phyloP scores from a whole-genome alignment of 2,888 invertebrate species.

The Euplagia quadripunctaria region DNA sequence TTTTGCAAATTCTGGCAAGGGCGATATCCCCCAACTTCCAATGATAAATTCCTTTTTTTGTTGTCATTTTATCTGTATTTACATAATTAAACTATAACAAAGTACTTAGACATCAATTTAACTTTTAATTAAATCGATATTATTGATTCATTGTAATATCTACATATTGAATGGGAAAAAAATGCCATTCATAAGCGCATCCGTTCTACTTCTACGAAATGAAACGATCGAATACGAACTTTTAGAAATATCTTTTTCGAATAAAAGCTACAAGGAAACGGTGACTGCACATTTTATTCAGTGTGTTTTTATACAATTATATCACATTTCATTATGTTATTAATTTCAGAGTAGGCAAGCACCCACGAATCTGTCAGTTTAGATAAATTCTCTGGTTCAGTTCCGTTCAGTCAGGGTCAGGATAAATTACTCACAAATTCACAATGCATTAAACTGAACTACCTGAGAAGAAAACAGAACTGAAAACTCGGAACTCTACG shows the following conservation, averaged over 20 bases:
- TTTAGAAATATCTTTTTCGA: not conserved
- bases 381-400: not conserved
- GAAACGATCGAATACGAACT: not conserved
- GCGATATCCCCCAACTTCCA: conserved; percentile 82
- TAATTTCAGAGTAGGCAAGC: not conserved
- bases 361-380: not conserved
- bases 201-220: not conserved
- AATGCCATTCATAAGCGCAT: not conserved
- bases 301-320: not conserved
- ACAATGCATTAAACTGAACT: no score
- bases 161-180: not conserved
- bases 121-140: not conserved
- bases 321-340: not conserved
- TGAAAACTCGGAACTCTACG: no score
- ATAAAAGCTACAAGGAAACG: not conserved
- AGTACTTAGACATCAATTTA: not conserved
- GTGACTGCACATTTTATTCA: not conserved
- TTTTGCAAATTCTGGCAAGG: conserved; percentile 74
- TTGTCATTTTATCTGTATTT: conserved; percentile 35
- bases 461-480: no score
- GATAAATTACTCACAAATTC: no score
- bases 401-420: not conserved
- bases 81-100: not conserved
- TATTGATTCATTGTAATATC: no score
- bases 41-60: conserved; percentile 67